Evolutionary conservation across 2,797 vertebrate species (phyloP).

Genomic region (Octomys mimax): DNA sequence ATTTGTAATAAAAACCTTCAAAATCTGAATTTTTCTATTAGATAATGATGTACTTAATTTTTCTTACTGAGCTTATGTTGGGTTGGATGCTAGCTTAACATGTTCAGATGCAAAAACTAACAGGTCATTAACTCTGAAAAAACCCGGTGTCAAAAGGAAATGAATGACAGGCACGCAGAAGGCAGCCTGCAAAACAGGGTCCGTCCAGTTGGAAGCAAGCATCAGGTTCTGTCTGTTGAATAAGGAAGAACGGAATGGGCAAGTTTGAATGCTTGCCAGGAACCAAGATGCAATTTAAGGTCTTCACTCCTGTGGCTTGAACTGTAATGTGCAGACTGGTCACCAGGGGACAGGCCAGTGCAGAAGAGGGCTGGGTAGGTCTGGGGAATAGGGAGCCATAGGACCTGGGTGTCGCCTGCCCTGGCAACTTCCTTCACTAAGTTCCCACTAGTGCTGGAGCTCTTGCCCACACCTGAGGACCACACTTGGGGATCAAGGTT

Average conservation of each 20-base stretch:
- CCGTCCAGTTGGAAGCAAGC: not conserved
- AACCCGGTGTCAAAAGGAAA: not conserved
- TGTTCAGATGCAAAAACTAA: not conserved
- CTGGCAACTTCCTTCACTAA: not conserved
- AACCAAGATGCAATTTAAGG: not conserved
- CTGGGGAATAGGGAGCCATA: not conserved
- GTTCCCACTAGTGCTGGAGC: not conserved
- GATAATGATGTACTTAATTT: constrained; percentile 16
- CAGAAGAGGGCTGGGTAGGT: not conserved
- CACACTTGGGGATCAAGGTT: not conserved
- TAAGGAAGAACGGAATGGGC: not conserved
- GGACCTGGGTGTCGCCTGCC: not conserved
- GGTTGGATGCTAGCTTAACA: not conserved
- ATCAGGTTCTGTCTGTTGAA: not conserved
- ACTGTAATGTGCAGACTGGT: not conserved
- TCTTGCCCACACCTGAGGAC: not conserved
- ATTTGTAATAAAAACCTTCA: constrained; percentile 28
- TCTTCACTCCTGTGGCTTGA: not conserved
- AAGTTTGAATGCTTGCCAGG: not conserved
- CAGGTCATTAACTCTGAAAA: not conserved
- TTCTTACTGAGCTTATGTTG: constrained; percentile 49
- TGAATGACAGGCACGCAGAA: not conserved
- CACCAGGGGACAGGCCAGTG: not conserved
- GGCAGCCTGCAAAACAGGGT: not conserved
- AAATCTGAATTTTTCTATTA: constrained; percentile 52